A percentile compares a stretch with the other conserved stretches of the same genome.
phyloP scores from a whole-genome alignment of 2,888 invertebrate species.

The Drosophila infuscata region DNA sequence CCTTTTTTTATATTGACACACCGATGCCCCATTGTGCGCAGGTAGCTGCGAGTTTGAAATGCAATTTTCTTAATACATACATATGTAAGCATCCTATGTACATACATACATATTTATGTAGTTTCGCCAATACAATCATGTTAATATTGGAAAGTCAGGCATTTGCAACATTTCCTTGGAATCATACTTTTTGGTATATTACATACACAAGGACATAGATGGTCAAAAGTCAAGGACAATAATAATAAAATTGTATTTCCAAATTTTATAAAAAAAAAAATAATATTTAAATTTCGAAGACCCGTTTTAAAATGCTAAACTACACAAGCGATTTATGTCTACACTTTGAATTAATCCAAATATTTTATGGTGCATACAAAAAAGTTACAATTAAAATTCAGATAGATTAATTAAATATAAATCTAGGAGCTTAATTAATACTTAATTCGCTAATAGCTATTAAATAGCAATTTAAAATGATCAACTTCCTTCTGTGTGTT shows the following conservation, averaged over 20 bases:
- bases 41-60: not conserved
- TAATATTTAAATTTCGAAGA: not conserved
- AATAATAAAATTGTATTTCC: not conserved
- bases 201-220: not conserved
- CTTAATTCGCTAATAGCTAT: not conserved
- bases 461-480: not conserved
- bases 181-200: no score
- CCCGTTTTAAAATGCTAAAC: not conserved
- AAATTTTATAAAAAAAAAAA: not conserved
- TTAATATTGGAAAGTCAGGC: not conserved
- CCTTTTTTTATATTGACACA: slow-evolving; percentile 15
- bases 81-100: not conserved
- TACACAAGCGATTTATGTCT: not conserved
- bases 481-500: not conserved
- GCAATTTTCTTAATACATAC: not conserved
- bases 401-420: not conserved
- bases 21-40: slow-evolving; percentile 4
- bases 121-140: not conserved
- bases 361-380: not conserved
- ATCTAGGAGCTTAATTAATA: not conserved
- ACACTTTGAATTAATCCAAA: not conserved
- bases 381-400: no score
- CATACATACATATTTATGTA: not conserved
- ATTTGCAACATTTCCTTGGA: not conserved
- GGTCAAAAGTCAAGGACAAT: not conserved